Base-by-base conservation (phyloP, 2,113 vertebrate species). In the Cygnus buccinator region DNA sequence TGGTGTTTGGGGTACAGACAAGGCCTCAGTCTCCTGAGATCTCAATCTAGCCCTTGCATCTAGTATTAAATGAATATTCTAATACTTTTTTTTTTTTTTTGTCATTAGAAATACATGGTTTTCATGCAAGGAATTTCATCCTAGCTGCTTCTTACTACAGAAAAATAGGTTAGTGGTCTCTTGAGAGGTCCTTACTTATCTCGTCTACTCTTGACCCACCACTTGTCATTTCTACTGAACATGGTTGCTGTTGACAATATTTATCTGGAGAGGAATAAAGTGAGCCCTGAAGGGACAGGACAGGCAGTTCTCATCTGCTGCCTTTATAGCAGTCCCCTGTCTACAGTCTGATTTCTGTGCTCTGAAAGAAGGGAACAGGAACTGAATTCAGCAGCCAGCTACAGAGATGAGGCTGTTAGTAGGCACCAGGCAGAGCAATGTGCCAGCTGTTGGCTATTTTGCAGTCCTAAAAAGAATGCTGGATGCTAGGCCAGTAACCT, bases 81-180 rank as follows among this genome's bases (percentile, higher is more conserved):
- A 82, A 37, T 79, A 26, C 2, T 0, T 29, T 55, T 63, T 87
- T 43, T 72, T 23, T 3, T 1, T 26, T 55, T 63, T n/a, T n/a
- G n/a, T 87, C 39, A 4, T 35, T 83, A 70, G n/a, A 83, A 92
- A 37, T 73, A 58, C 0, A 1, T 74, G 4, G 5, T n/a, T 5
- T 58, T 55, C 85, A 93, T 44, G 25, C 59, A 71, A 84, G 25
- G 12, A 76, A 67, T 59, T 86, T 90, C 16, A 84, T 80, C n/a
- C 57, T 89, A 59, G 31, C 37, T 80, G 9, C 19, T 79, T 33
- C 52, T 86, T 50, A n/a, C 50, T 50, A 29, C 14, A 62, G 79
- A 71, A 95, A 95, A 94, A 62, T 70, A 88, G 86, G 61, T 71
- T 86, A 94, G 50, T 46, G 59, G 79, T 90, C 93, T 93, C 95